Percentiles rank a stretch among this genome's conserved stretches.
Evolutionary conservation across 2,797 vertebrate species (phyloP).

Genomic region (Phalloptychus januarius): DNA sequence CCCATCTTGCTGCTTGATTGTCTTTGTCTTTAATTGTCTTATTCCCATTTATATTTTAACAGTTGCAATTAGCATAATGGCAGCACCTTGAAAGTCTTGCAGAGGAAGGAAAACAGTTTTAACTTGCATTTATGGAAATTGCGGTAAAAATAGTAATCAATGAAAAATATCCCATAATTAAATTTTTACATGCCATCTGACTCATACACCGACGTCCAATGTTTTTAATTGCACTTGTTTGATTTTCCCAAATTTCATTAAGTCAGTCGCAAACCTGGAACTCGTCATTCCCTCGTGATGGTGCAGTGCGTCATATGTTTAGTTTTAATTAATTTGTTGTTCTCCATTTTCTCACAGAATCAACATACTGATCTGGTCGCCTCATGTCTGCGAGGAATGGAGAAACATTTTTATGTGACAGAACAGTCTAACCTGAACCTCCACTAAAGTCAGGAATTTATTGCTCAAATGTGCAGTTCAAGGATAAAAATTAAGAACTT

Average conservation of each 20-base stretch:
- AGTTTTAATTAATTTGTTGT: not conserved
- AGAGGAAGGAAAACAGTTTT: not conserved
- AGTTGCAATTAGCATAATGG: not conserved
- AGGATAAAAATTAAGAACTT: conserved; percentile 16
- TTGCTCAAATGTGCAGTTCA: conserved; percentile 12
- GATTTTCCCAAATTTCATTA: conserved; percentile 5
- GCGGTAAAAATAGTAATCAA: not conserved
- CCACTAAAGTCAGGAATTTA: conserved; percentile 18
- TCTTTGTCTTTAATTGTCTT: not conserved
- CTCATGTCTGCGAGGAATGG: not conserved
- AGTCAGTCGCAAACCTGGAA: not conserved
- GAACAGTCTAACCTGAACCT: conserved; percentile 30
- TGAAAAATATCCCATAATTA: conserved; percentile 13
- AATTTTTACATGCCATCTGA: conserved; percentile 26
- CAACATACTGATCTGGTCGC: not conserved
- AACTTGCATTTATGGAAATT: not conserved
- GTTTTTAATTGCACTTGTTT: conserved; percentile 1
- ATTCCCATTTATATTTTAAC: not conserved
- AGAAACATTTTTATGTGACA: conserved; percentile 1
- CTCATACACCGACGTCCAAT: not conserved
- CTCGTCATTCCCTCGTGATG: not conserved
- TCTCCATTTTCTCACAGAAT: conserved; percentile 5
- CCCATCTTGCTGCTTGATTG: not conserved
- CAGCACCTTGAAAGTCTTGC: not conserved
- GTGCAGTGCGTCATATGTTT: conserved; percentile 6